phyloP scores from a whole-genome alignment of 2,113 vertebrate species.

The Hepsetus odoe region DNA sequence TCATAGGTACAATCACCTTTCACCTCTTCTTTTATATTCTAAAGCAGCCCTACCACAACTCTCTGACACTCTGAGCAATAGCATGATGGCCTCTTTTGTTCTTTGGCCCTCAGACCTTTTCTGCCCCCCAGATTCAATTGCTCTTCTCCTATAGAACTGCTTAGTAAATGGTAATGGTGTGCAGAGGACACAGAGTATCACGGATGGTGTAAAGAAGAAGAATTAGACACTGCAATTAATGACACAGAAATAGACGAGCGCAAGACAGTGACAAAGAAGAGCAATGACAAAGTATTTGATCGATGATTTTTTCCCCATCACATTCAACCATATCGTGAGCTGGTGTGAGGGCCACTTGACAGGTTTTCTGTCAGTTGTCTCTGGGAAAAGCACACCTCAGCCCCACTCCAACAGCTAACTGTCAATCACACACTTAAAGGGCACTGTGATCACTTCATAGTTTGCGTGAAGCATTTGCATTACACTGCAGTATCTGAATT shows the following conservation, averaged over 20 bases:
- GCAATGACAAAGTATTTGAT: slow-evolving; percentile 12
- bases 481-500: slow-evolving; percentile 34
- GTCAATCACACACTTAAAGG: slow-evolving; percentile 29
- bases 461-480: not conserved
- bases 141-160: not conserved
- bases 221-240: not conserved
- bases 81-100: not conserved
- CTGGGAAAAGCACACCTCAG: slow-evolving; percentile 13
- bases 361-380: not conserved
- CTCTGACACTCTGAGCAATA: not conserved
- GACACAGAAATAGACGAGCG: slow-evolving; percentile 9
- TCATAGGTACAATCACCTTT: slow-evolving; percentile 45
- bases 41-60: not conserved
- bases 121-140: slow-evolving; percentile 34
- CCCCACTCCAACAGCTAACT: not conserved
- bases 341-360: not conserved
- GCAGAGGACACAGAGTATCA: not conserved
- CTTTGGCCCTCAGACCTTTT: slow-evolving; percentile 10
- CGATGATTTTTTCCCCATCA: not conserved
- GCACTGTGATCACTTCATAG: slow-evolving; percentile 24
- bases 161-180: slow-evolving; percentile 12
- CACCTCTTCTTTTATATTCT: slow-evolving; percentile 12
- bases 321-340: not conserved
- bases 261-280: not conserved
- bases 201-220: slow-evolving; percentile 27